phyloP scores from a whole-genome alignment of 2,888 invertebrate species.

The Euplagia quadripunctaria region DNA sequence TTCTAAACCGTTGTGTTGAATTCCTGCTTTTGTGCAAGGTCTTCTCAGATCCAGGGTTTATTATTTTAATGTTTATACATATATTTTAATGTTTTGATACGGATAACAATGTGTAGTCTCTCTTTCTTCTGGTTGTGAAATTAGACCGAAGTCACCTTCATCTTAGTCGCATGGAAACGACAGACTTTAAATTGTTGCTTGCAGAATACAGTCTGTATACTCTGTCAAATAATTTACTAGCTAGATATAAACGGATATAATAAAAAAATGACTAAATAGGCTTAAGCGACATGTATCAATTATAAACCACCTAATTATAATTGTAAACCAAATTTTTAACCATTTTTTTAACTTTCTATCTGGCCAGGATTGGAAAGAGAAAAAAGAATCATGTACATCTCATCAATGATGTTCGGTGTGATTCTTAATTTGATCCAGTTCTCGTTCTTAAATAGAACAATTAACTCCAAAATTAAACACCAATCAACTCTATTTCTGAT shows the following conservation, averaged over 20 bases:
- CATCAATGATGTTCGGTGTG: not conserved
- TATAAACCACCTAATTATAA: too few relatives aligned
- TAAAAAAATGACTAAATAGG: too few relatives aligned
- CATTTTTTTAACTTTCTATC: not conserved
- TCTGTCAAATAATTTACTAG: not conserved
- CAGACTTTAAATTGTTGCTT: not conserved
- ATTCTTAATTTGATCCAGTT: constrained; percentile 2
- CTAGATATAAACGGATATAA: too few relatives aligned
- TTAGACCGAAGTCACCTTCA: not conserved
- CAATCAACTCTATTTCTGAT: constrained; percentile 56
- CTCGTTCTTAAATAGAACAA: not conserved
- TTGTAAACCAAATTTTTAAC: too few relatives aligned
- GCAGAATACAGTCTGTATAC: not conserved
- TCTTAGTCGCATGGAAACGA: not conserved
- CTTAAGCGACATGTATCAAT: too few relatives aligned
- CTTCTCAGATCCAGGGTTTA: not conserved
- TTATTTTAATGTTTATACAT: too few relatives aligned
- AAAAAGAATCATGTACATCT: not conserved
- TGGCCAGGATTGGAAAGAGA: not conserved
- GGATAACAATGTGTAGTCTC: not conserved
- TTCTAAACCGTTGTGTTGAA: not conserved
- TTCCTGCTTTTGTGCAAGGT: not conserved
- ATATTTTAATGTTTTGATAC: not conserved
- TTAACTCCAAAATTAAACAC: constrained; percentile 18
- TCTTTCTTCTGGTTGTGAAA: not conserved